A percentile compares a stretch with the other conserved stretches of the same genome.
Evolutionary conservation across 2,888 invertebrate species (phyloP).

Genomic region (Xylocampa areola): DNA sequence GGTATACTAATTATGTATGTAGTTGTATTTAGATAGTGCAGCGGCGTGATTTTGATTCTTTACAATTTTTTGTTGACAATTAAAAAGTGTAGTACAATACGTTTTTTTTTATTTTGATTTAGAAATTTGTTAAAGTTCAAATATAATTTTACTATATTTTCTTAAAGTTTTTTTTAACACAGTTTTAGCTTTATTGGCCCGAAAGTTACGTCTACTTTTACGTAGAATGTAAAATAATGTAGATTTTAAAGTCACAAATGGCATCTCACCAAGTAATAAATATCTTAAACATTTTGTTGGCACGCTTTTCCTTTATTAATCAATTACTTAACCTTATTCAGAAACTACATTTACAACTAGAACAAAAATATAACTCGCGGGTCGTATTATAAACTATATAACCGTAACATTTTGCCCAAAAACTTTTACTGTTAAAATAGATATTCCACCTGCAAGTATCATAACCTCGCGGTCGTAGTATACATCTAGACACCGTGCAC

Average conservation of each 20-base stretch:
- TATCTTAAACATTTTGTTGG: background rate
- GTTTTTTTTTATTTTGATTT: background rate
- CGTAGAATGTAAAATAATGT: background rate
- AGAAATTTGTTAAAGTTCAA: too few relatives aligned
- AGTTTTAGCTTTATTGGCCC: too few relatives aligned
- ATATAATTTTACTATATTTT: too few relatives aligned
- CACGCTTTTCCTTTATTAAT: constrained; percentile 2
- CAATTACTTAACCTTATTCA: constrained; percentile 1
- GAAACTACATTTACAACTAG: background rate
- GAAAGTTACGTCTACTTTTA: too few relatives aligned
- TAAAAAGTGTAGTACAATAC: background rate
- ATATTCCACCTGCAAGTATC: constrained; percentile 62
- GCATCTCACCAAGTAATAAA: constrained; percentile 9
- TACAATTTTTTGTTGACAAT: background rate
- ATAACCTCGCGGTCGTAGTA: constrained; percentile 61
- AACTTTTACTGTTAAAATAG: constrained; percentile 45
- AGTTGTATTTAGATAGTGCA: constrained; percentile 17
- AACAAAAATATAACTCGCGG: constrained; percentile 3
- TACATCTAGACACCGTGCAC: constrained; percentile 67
- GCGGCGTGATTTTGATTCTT: constrained; percentile 35
- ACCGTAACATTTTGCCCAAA: constrained; percentile 20
- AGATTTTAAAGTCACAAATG: background rate
- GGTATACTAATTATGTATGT: constrained; percentile 39
- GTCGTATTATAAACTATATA: background rate
- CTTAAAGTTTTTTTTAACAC: too few relatives aligned